Conservation (phyloP, 2,797 vertebrate species). For the Zalophus californianus region DNA sequence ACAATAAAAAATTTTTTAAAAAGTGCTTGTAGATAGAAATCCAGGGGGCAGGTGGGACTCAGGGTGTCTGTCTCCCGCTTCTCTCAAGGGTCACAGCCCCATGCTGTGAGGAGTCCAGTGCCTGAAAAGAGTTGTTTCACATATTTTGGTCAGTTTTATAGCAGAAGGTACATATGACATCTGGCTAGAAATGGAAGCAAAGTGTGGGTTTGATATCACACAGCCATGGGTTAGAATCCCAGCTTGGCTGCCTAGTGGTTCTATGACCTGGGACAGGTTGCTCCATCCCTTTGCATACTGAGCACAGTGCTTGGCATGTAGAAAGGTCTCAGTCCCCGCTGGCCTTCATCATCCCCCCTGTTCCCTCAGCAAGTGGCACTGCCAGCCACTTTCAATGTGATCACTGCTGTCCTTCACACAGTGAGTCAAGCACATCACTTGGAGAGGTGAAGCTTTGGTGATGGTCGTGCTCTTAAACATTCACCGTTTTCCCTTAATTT, state of each 20-base stretch:
- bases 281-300: background rate
- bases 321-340: fast-evolving
- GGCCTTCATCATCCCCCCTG: fast-evolving
- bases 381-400: fast-evolving
- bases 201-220: background rate
- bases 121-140: background rate
- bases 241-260: background rate
- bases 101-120: background rate
- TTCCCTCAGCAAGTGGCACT: background rate
- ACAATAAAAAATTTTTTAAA: too few relatives aligned
- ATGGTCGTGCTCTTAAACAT: background rate
- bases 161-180: background rate
- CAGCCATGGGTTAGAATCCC: background rate
- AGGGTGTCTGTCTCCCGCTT: too few relatives aligned
- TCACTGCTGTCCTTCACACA: too few relatives aligned
- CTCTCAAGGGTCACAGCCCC: background rate
- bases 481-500: background rate
- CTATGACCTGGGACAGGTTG: background rate
- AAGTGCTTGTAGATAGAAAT: fast-evolving
- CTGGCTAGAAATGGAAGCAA: background rate
- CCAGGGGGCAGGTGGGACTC: background rate
- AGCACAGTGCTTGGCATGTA: fast-evolving
- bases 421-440: background rate
- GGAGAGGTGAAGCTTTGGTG: background rate
- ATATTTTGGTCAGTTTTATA: background rate